Evolutionary conservation across 2,113 vertebrate species (phyloP), one percentile per base, ranked within the genome.

Genomic region (Cochlearius cochlearius): DNA sequence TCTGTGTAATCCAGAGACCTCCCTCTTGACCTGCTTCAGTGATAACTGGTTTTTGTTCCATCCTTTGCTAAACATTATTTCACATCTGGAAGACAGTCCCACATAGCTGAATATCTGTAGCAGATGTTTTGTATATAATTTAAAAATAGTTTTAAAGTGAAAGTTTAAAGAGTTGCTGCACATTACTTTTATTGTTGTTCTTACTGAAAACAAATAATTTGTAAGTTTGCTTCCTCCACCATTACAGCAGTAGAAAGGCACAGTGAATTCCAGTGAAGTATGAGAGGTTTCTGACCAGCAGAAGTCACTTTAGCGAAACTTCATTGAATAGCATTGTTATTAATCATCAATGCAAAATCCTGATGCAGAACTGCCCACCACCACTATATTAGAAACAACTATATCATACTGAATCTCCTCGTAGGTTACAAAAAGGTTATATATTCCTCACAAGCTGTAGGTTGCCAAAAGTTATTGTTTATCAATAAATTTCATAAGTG

Each of bases 1-100:
- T n/a, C 45, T 82, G 49, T 88, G 56, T 59, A 91, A 88, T 76
- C 64, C 69, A 82, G 81, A 94, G 74, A 88, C 74, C 71, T 95
- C 67, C 58, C n/a, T 90, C 69, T 91, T 97, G 96, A 96, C 87
- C 89, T 94, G 73, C 45, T 97, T 95, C 91, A 71, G 63, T 76
- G 94, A 91, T 95, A 90, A 91, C 77, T 88, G 66, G 11, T 66
- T 94, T 97, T 94, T 91, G 30, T 91, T 95, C 80, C 60, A 53
- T 85, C 69, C 94, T 97, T 95, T 94, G 89, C 96, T 90, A 97
- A 96, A 92, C 50, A 83, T 83, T 90, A 80, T 95, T 96, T 94
- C 94, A 94, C 97, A 97, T 97, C 94, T 97, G 97, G 96, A 94
- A 96, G 67, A 50, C 94, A 95, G 95, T 55, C 80, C 17, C 53